phyloP scores from a whole-genome alignment of 2,113 vertebrate species.

The Conger conger region DNA sequence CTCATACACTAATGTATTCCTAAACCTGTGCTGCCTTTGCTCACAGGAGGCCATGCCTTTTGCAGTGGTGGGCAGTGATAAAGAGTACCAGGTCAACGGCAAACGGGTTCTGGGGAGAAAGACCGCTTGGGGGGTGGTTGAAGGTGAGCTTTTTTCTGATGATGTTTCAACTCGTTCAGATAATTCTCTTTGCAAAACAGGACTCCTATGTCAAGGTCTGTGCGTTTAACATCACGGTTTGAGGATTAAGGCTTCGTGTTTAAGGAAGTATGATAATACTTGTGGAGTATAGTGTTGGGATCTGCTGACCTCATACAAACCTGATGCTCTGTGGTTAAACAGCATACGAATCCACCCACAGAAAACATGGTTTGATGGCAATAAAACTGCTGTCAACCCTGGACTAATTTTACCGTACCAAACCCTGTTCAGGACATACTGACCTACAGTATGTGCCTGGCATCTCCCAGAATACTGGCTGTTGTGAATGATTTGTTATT shows the following conservation, averaged over 20 bases:
- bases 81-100: conserved; percentile 94
- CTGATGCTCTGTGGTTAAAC: not conserved
- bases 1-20: not conserved
- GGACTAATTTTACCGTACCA: not conserved
- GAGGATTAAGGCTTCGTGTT: not conserved
- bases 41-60: conserved; percentile 93
- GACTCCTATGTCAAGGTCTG: not conserved
- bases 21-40: conserved; percentile 27
- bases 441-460: not conserved
- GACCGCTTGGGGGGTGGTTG: conserved; percentile 94
- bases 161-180: not conserved
- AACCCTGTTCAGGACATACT: not conserved
- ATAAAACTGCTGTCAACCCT: not conserved
- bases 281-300: not conserved
- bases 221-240: not conserved
- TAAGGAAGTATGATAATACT: not conserved
- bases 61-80: conserved; percentile 95
- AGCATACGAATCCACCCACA: not conserved
- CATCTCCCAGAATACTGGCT: not conserved
- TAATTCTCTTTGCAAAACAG: not conserved
- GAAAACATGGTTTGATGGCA: not conserved
- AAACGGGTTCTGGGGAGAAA: conserved; percentile 93
- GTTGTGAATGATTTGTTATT: not conserved
- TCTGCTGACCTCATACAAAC: not conserved
- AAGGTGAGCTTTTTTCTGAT: conserved; percentile 74